A percentile compares a stretch with the other conserved stretches of the same genome.
Evolutionary conservation across 1,140 invertebrate species (phyloP).

Genomic region (Formica selysi): DNA sequence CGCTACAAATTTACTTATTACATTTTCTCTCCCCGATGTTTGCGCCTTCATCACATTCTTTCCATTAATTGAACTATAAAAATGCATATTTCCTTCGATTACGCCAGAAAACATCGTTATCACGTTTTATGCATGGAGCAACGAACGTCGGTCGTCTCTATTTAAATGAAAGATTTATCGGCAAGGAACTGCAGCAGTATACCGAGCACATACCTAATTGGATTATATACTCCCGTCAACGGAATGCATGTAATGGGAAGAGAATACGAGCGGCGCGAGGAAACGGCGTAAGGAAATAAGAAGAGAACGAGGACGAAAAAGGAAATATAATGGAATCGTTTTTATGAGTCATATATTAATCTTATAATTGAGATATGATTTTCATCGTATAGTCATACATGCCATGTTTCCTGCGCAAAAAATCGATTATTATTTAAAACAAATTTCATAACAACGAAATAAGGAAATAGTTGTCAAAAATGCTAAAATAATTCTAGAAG

Average conservation of each 20-base stretch:
- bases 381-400: conserved; percentile 72
- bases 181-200: conserved; percentile 42
- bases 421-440: conserved; percentile 75
- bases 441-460: conserved; percentile 26
- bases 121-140: neutral
- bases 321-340: conserved; percentile 69
- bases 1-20: conserved; percentile 29
- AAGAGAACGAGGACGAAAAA: conserved; percentile 18
- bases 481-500: neutral
- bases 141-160: conserved; percentile 2
- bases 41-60: neutral
- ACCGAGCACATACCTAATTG: conserved; percentile 76
- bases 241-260: conserved; percentile 71
- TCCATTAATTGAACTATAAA: conserved; percentile 19
- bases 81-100: conserved; percentile 33
- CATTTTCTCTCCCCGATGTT: neutral
- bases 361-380: conserved; percentile 81
- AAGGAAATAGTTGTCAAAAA: conserved; percentile 27
- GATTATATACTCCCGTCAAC: conserved; percentile 75
- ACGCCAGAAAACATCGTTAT: conserved; percentile 18
- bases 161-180: conserved; percentile 27
- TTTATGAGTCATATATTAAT: conserved; percentile 82
- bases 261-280: conserved; percentile 67
- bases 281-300: neutral
- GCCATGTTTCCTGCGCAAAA: conserved; percentile 74